These are phyloP conservation scores for Augochlora pura DNA, from an alignment of 1,140 invertebrate genomes.

Conservation along the genomic window DNA sequence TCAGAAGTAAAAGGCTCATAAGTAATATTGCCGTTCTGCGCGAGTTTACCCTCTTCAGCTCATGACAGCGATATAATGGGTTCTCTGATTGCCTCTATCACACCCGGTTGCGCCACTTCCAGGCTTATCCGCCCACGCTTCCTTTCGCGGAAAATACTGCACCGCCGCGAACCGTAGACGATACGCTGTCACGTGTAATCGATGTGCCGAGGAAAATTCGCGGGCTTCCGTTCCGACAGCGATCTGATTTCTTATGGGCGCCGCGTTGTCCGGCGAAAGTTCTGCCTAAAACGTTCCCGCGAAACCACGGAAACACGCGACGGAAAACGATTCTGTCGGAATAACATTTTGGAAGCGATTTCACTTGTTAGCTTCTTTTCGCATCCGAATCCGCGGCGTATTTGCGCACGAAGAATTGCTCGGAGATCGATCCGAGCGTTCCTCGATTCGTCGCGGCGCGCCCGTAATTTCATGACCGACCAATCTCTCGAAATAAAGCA, in stretches of 20 bases:
- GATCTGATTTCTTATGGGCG: background rate
- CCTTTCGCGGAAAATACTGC: slow-evolving; percentile 50
- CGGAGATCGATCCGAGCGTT: background rate
- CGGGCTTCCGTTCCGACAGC: background rate
- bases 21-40: slow-evolving; percentile 37
- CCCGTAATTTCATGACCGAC: background rate
- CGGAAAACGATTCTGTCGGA: background rate
- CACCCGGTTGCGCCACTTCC: slow-evolving; percentile 56
- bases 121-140: slow-evolving; percentile 54
- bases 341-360: background rate
- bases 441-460: background rate
- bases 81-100: slow-evolving; percentile 57
- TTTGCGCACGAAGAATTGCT: background rate
- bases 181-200: slow-evolving; percentile 39
- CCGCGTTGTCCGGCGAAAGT: slow-evolving; percentile 9
- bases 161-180: slow-evolving; percentile 35
- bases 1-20: slow-evolving; percentile 33
- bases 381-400: too few relatives aligned
- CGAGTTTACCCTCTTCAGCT: slow-evolving; percentile 46
- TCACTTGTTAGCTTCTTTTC: too few relatives aligned
- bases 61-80: slow-evolving; percentile 52
- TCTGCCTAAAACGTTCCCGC: background rate
- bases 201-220: slow-evolving; percentile 38
- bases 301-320: background rate
- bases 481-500: background rate